Percentiles rank a stretch among this genome's conserved stretches.
phyloP scores from a whole-genome alignment of 2,113 vertebrate genomes.

The Atrichornis clamosus region DNA sequence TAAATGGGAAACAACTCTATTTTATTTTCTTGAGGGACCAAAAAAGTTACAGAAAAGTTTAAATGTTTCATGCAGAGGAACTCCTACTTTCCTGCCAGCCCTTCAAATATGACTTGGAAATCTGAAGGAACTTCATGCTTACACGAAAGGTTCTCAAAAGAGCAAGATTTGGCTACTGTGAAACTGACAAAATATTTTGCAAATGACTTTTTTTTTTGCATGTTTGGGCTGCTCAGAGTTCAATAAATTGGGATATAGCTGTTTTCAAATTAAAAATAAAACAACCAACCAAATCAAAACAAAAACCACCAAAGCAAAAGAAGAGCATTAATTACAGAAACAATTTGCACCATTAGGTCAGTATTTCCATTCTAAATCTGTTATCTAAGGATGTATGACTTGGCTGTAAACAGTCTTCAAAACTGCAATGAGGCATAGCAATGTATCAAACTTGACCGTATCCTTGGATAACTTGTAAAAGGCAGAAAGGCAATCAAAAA shows the following conservation, averaged over 20 bases:
- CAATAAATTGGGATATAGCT: not conserved
- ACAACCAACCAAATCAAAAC: not conserved
- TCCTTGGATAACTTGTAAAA: not conserved
- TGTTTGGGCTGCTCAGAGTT: not conserved
- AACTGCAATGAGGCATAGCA: not conserved
- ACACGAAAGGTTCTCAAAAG: not conserved
- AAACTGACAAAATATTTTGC: not conserved
- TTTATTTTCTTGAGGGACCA: not conserved
- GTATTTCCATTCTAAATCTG: not conserved
- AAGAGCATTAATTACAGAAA: not conserved
- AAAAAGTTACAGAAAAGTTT: not conserved
- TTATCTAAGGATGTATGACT: not conserved
- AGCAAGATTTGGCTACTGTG: not conserved
- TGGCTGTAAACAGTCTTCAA: slow-evolving; percentile 10
- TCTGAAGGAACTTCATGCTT: not conserved
- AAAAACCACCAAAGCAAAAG: not conserved
- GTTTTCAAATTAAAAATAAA: not conserved
- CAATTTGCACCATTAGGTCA: not conserved
- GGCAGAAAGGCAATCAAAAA: not conserved
- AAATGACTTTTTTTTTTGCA: not conserved
- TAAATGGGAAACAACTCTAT: not conserved
- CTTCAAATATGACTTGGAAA: not conserved
- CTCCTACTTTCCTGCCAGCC: not conserved
- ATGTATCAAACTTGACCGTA: not conserved
- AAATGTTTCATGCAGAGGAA: not conserved